Evolutionary conservation across 2,797 vertebrate genomes (phyloP), one percentile per base, ranked within the genome.

Genomic region (Sebastes hopkinsi): DNA sequence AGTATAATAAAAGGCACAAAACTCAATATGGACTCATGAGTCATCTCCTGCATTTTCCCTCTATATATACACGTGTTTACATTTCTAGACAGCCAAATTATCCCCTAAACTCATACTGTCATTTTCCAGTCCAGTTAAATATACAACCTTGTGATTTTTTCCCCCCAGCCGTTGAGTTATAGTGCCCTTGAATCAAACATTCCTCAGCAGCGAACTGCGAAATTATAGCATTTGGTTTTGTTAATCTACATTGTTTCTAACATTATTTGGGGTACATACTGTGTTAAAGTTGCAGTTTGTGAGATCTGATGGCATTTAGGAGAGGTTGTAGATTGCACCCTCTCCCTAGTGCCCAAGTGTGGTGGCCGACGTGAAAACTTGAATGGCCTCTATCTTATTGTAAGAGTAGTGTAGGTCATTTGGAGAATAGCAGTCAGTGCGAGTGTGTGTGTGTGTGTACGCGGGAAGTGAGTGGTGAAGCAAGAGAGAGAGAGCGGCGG

Each of bases 1-100:
- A 65, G 59, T 70, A 38, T 80, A 67, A 77, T 68, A 36, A 86
- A 61, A 84, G 58, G 36, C 23, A 59, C 50, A 74, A 54, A 75
- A 64, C 23, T 52, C 55, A 80, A 8, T 46, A 75, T 75, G 54
- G 34, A 74, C 18, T 3, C 29, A 77, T 86, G 81, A 88, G 32
- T 91, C 75, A 81, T 71, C 50, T 4, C n/a, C 9, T 20, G 56
- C 23, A 72, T 61, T 62, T 54, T 46, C 55, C 20, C 34, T 70
- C 25, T 10, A 3, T 76, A 54, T 68, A 64, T 38, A 65, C 68
- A 84, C 66, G 71, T 55, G 67, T 79, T 77, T 74, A 42, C 22
- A 71, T 79, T 60, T 80, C 9, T 20, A n/a, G 16, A 29, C 8
- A 9, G 27, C 6, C 25, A 65, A 52, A 74, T 30, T 23, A n/a